Conservation (phyloP, 2,888 invertebrate genomes). For the Pseudolycoriella hygida region DNA sequence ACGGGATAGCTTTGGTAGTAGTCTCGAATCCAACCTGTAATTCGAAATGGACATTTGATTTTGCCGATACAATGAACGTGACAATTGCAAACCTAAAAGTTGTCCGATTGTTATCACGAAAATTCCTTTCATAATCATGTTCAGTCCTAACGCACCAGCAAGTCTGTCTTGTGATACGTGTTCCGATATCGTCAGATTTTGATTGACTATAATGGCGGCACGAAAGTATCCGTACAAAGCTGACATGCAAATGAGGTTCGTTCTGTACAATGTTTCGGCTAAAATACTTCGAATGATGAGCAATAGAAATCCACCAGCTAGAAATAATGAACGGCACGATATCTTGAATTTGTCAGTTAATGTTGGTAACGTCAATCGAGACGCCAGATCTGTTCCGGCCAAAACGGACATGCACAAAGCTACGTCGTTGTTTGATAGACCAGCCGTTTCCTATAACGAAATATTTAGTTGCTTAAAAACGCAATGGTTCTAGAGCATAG, state of each 20-base stretch:
- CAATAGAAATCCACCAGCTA: conserved; percentile 40
- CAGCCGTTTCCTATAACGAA: conserved; percentile 18
- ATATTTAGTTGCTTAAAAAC: conserved; percentile 4
- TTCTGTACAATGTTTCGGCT: conserved; percentile 38
- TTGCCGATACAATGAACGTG: too few species aligned
- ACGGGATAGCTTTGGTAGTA: conserved; percentile 40
- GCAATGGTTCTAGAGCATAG: too few species aligned
- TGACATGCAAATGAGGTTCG: conserved; percentile 34
- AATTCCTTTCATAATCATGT: conserved; percentile 53
- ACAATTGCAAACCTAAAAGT: conserved; percentile 41
- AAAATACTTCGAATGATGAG: conserved; percentile 41
- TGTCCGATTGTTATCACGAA: conserved; percentile 48
- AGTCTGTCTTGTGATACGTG: conserved; percentile 39
- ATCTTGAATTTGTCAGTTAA: conserved; percentile 42
- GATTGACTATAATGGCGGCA: conserved; percentile 54
- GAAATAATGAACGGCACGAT: conserved; percentile 42
- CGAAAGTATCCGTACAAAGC: conserved; percentile 49
- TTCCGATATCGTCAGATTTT: conserved; percentile 50
- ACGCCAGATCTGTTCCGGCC: conserved; percentile 45
- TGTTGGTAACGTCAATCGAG: conserved; percentile 44
- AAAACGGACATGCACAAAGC: conserved; percentile 53
- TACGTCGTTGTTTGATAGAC: conserved; percentile 33
- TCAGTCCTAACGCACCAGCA: conserved; percentile 51
- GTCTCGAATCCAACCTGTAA: conserved; percentile 46
- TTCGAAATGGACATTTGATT: too few species aligned